Percentiles rank a stretch among this genome's conserved stretches.
phyloP scores from a whole-genome alignment of 2,888 invertebrate species.

The Thymelicus lineola region DNA sequence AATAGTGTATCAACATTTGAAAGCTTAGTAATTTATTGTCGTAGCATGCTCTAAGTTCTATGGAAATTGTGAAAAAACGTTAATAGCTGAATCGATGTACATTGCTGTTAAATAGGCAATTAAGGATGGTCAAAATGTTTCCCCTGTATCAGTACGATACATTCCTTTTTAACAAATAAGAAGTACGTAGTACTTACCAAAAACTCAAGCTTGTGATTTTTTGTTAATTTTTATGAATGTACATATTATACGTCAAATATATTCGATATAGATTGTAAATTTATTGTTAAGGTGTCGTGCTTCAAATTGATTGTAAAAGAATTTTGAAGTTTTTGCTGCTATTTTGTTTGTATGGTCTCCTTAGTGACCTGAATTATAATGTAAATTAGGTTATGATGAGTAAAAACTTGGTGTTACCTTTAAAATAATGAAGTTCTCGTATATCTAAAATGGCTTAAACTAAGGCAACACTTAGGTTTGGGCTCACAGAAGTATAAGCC shows the following conservation, averaged over 20 bases:
- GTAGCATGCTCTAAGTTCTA: no score
- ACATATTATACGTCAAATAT: constrained; percentile 3
- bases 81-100: no score
- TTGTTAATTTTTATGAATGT: constrained; percentile 31
- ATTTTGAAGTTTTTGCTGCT: background rate
- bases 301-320: constrained; percentile 6
- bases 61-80: no score
- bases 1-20: no score
- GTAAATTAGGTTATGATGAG: background rate
- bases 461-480: background rate
- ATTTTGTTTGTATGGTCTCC: background rate
- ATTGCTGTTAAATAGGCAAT: background rate
- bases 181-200: constrained; percentile 37
- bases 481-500: background rate
- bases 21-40: no score
- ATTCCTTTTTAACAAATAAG: constrained; percentile 19
- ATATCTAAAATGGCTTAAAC: background rate
- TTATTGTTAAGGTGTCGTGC: constrained; percentile 16
- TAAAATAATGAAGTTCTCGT: background rate
- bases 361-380: background rate
- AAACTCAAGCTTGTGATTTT: constrained; percentile 38
- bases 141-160: constrained; percentile 11
- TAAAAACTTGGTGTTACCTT: background rate
- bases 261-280: constrained; percentile 15
- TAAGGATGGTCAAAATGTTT: background rate